phyloP scores from a whole-genome alignment of 2,113 vertebrate species.

The Falco punctatus region DNA sequence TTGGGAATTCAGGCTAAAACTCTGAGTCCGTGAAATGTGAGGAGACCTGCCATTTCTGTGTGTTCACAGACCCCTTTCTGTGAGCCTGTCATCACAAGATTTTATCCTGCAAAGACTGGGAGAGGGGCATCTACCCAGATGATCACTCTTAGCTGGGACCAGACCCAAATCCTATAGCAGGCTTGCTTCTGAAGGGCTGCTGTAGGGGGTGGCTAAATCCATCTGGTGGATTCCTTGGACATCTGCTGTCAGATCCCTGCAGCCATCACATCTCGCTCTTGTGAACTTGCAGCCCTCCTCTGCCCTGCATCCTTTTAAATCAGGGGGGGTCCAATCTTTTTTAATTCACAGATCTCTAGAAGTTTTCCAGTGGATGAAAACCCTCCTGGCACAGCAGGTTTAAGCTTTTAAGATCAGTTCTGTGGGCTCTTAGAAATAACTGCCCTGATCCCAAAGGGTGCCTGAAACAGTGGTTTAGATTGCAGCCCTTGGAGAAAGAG shows the following conservation, averaged over 20 bases:
- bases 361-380: slow-evolving; percentile 11
- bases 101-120: neutral
- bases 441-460: neutral
- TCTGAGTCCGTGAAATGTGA: slow-evolving; percentile 12
- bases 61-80: neutral
- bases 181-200: neutral
- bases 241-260: neutral
- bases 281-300: neutral
- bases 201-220: neutral
- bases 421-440: neutral
- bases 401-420: slow-evolving; percentile 13
- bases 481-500: slow-evolving; percentile 26
- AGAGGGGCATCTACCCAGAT: neutral
- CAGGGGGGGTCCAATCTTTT: neutral
- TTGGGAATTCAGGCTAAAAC: neutral
- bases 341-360: neutral
- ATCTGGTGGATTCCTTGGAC: neutral
- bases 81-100: neutral
- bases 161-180: neutral
- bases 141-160: neutral
- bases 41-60: neutral
- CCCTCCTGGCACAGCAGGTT: neutral
- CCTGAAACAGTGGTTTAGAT: neutral
- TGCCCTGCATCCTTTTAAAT: neutral
- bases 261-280: neutral